Evolutionary conservation across 1,140 invertebrate species (phyloP).

Genomic region (Hesperophylax magnus): DNA sequence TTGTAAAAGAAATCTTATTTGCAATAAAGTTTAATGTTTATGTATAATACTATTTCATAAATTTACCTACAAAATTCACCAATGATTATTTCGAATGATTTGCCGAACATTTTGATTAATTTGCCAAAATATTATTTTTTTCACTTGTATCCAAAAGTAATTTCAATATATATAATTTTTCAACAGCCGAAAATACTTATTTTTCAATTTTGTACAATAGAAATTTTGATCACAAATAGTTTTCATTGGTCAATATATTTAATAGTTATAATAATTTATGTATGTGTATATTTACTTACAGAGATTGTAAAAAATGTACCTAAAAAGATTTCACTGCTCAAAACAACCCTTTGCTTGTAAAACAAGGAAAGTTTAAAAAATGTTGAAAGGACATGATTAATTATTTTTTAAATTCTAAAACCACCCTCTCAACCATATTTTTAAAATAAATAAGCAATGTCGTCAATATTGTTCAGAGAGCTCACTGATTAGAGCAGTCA

Average conservation of each 20-base stretch:
- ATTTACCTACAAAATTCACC: constrained; percentile 36
- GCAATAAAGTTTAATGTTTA: constrained; percentile 21
- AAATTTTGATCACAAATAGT: constrained; percentile 71
- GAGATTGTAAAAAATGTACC: background rate
- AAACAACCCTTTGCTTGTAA: background rate
- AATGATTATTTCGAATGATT: constrained; percentile 30
- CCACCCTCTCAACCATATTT: too few relatives aligned
- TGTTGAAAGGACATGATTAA: too few relatives aligned
- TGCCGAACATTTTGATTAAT: constrained; percentile 47
- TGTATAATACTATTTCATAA: constrained; percentile 32
- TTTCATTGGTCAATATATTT: constrained; percentile 74
- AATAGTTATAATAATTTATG: constrained; percentile 44
- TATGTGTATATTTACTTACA: background rate
- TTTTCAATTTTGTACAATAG: constrained; percentile 59
- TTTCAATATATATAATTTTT: constrained; percentile 56
- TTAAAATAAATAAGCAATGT: too few relatives aligned
- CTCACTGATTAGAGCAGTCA: too few relatives aligned
- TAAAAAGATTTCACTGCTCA: constrained; percentile 6
- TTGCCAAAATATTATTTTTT: constrained; percentile 55
- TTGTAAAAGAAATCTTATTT: constrained; percentile 32
- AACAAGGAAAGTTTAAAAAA: too few relatives aligned
- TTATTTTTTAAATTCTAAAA: too few relatives aligned
- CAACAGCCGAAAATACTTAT: constrained; percentile 59
- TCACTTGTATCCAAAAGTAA: constrained; percentile 57
- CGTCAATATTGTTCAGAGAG: too few relatives aligned